A percentile compares a stretch with the other conserved stretches of the same genome.
Evolutionary conservation across 2,797 vertebrate genomes (phyloP).

Genomic region (Lagodon rhomboides): DNA sequence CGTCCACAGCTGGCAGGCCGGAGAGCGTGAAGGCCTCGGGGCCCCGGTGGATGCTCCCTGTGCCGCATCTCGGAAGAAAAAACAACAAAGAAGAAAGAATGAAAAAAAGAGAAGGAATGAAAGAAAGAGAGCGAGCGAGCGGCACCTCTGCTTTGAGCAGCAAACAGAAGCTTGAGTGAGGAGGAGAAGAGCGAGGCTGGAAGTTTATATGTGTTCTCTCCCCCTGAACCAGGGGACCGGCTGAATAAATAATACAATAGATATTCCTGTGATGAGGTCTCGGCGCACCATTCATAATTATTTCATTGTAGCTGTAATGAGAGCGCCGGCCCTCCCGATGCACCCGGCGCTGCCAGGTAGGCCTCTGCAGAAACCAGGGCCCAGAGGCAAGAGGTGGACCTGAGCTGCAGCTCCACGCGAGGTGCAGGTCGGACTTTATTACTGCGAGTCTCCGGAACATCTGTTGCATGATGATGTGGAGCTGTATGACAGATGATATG

Average conservation of each 20-base stretch:
- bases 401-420: background rate
- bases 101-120: constrained; percentile 40
- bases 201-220: constrained; percentile 88
- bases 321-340: constrained; percentile 74
- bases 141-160: constrained; percentile 72
- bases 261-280: constrained; percentile 89
- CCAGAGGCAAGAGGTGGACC: constrained; percentile 46
- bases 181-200: constrained; percentile 73
- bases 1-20: constrained; percentile 49
- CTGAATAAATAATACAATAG: constrained; percentile 90
- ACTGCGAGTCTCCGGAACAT: constrained; percentile 28
- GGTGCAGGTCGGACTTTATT: constrained; percentile 8
- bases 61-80: constrained; percentile 41
- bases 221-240: constrained; percentile 86
- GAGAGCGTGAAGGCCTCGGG: constrained; percentile 40
- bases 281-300: constrained; percentile 87
- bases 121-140: constrained; percentile 28
- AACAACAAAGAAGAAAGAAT: constrained; percentile 37
- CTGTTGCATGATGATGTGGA: constrained; percentile 21
- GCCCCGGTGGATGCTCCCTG: constrained; percentile 50
- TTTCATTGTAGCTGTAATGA: constrained; percentile 90
- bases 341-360: constrained; percentile 70
- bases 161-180: constrained; percentile 74
- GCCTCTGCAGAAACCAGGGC: constrained; percentile 55
- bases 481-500: constrained; percentile 7